Evolutionary conservation across 2,113 vertebrate genomes (phyloP).

Genomic region (Clarias magur): DNA sequence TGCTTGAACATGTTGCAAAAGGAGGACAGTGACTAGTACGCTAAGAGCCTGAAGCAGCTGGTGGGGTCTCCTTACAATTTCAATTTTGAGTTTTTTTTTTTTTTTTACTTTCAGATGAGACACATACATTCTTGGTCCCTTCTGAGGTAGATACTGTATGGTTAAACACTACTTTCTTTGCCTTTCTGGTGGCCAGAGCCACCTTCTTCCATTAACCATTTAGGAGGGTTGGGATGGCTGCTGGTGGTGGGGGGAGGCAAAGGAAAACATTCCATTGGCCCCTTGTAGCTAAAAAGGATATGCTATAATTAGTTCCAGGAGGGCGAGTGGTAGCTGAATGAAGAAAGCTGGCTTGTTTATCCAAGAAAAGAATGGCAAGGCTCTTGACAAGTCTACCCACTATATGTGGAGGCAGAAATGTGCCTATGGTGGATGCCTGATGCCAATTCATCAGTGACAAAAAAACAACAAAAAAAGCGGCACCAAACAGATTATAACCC

Average conservation of each 20-base stretch:
- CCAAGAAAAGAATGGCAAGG: slow-evolving; percentile 49
- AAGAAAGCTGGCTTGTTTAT: slow-evolving; percentile 63
- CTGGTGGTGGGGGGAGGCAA: slow-evolving; percentile 36
- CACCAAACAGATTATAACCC: slow-evolving; percentile 55
- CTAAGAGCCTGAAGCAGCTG: neutral
- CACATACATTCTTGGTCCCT: slow-evolving; percentile 22
- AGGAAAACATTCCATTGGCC: slow-evolving; percentile 60
- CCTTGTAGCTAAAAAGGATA: slow-evolving; percentile 62
- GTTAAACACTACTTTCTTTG: slow-evolving; percentile 55
- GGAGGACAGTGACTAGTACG: slow-evolving; percentile 14
- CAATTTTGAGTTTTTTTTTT: slow-evolving; percentile 8
- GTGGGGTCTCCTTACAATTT: slow-evolving; percentile 27
- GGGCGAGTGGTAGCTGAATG: slow-evolving; percentile 58
- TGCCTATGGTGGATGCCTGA: slow-evolving; percentile 41
- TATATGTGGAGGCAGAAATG: slow-evolving; percentile 39
- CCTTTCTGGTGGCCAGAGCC: slow-evolving; percentile 49
- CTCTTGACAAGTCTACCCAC: slow-evolving; percentile 55
- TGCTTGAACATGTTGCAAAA: neutral
- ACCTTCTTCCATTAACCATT: slow-evolving; percentile 60
- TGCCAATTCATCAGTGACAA: slow-evolving; percentile 56
- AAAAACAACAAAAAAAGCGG: slow-evolving; percentile 49
- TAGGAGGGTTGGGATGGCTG: slow-evolving; percentile 37
- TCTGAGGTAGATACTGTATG: slow-evolving; percentile 39
- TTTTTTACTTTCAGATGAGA: slow-evolving; percentile 8
- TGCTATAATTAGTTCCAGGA: slow-evolving; percentile 67